Percentiles rank a stretch among this genome's conserved stretches.
These are phyloP conservation scores for Phthorimaea operculella DNA, from an alignment of 1,140 invertebrate genomes.

Conservation along the genomic window DNA sequence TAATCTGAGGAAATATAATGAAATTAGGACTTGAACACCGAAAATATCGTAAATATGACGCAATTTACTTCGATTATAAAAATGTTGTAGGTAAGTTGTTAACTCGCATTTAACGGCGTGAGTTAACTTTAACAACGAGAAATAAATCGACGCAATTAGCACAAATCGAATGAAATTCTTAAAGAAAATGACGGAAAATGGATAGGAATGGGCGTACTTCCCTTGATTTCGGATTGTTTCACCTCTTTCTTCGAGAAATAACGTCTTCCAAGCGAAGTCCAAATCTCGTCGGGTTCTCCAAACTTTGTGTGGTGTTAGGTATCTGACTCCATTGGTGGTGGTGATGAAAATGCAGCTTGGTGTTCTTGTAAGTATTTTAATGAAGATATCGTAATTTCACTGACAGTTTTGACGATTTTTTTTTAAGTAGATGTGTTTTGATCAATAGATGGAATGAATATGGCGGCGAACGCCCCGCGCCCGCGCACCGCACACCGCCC, in stretches of 20 bases:
- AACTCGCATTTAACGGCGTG: neutral
- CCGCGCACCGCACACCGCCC: too few relatives aligned
- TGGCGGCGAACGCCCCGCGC: too few relatives aligned
- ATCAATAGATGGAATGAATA: too few relatives aligned
- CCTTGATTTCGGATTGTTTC: neutral
- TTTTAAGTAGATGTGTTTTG: too few relatives aligned
- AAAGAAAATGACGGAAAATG: neutral
- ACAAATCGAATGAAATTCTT: constrained; percentile 3
- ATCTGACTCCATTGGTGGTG: too few relatives aligned
- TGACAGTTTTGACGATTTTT: too few relatives aligned
- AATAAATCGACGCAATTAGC: neutral
- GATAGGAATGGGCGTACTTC: constrained; percentile 3
- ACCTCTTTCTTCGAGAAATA: neutral
- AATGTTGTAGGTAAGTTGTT: neutral
- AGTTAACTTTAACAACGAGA: neutral
- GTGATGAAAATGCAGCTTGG: too few relatives aligned
- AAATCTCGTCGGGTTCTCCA: constrained; percentile 2
- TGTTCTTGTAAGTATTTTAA: too few relatives aligned
- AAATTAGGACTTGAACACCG: neutral
- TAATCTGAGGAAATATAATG: neutral
- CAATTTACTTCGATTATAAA: neutral
- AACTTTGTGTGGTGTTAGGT: neutral
- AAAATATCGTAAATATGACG: neutral
- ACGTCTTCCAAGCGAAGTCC: neutral
- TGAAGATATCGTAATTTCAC: too few relatives aligned